A percentile compares a stretch with the other conserved stretches of the same genome.
Conservation (phyloP, 2,888 invertebrate species). For the Thecophora atra region DNA sequence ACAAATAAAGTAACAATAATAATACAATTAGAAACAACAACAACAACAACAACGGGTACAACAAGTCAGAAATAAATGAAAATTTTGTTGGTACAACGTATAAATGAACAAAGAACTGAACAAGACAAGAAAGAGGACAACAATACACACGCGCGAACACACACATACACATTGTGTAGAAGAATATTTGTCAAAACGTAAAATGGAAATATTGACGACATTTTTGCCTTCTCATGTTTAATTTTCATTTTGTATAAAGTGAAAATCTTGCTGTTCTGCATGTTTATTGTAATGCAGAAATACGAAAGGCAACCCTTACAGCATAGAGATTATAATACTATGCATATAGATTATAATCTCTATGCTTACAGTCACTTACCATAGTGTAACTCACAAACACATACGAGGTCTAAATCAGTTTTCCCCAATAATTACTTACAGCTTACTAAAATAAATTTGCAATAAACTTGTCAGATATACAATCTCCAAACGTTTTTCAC, state of each 20-base stretch:
- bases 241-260: slow-evolving; percentile 15
- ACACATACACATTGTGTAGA: slow-evolving; percentile 1
- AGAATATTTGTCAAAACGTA: slow-evolving; percentile 28
- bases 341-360: too few species aligned
- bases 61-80: slow-evolving; percentile 5
- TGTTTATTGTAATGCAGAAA: slow-evolving; percentile 5
- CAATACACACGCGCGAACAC: slow-evolving; percentile 4
- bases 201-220: background rate
- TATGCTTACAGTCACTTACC: slow-evolving; percentile 8
- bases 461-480: too few species aligned
- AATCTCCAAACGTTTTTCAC: too few species aligned
- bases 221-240: slow-evolving; percentile 30
- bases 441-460: too few species aligned
- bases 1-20: background rate
- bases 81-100: background rate
- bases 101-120: slow-evolving; percentile 2
- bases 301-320: slow-evolving; percentile 25
- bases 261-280: slow-evolving; percentile 12
- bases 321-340: too few species aligned
- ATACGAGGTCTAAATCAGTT: too few species aligned
- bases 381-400: slow-evolving; percentile 26
- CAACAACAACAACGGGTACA: slow-evolving; percentile 1
- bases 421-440: too few species aligned
- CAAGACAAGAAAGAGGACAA: background rate
- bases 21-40: background rate